Evolutionary conservation across 2,888 invertebrate species (phyloP).

Genomic region (Drosophila anomalata): DNA sequence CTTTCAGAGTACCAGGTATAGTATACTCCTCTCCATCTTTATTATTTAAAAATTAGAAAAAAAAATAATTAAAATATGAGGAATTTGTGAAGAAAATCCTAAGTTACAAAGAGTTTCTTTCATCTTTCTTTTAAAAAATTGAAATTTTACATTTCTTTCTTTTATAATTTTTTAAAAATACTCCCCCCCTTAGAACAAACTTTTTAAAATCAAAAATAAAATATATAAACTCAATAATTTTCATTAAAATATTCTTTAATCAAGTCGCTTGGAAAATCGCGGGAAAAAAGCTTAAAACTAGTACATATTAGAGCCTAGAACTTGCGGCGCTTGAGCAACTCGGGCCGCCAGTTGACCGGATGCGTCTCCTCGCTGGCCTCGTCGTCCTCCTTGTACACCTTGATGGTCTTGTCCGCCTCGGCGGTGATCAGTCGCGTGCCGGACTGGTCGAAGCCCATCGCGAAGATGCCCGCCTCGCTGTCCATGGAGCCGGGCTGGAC

Average conservation of each 20-base stretch:
- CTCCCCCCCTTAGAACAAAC: no score
- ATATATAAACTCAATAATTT: neutral
- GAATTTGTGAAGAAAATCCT: no score
- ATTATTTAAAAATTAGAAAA: no score
- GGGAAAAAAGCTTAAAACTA: conserved; percentile 13
- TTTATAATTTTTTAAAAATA: no score
- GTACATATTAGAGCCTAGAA: conserved; percentile 86
- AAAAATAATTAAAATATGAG: no score
- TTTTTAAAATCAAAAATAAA: no score
- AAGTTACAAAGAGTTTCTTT: no score
- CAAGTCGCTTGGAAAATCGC: conserved; percentile 11
- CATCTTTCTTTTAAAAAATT: no score
- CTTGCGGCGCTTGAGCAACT: conserved; percentile 95
- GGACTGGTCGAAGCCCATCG: conserved; percentile 97
- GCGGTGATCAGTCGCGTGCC: conserved; percentile 97
- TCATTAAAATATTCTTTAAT: conserved; percentile 10
- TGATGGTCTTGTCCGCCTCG: conserved; percentile 99
- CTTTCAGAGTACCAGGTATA: neutral
- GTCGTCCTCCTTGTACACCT: conserved; percentile 99
- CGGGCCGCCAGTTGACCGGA: conserved; percentile 98
- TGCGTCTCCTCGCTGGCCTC: conserved; percentile 97
- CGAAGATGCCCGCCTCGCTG: conserved; percentile 98
- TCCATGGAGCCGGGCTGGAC: conserved; percentile 99
- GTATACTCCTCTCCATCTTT: no score
- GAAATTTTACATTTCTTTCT: no score